Conservation (phyloP, 1,140 invertebrate species). For the Paraescarpia echinospica region DNA sequence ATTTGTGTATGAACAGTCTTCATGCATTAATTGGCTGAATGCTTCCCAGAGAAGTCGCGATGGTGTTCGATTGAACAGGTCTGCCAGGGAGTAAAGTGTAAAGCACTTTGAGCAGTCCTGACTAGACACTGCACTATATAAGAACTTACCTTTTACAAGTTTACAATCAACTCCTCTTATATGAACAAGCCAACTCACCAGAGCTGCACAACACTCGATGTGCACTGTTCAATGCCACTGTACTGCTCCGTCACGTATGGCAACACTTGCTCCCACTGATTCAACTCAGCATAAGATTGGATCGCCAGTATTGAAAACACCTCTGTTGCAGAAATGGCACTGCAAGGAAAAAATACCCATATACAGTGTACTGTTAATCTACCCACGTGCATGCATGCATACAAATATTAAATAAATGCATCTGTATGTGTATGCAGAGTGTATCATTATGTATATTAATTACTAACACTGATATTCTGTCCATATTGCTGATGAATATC, state of each 20-base stretch:
- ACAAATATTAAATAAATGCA: background rate
- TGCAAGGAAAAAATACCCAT: slow-evolving; percentile 1
- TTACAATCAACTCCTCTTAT: background rate
- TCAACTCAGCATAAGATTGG: slow-evolving; percentile 34
- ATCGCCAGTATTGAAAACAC: slow-evolving; percentile 22
- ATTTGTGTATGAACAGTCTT: no score
- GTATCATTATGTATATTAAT: no score
- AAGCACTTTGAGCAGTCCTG: no score
- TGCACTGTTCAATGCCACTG: slow-evolving; percentile 29
- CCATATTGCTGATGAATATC: no score
- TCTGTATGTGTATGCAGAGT: no score
- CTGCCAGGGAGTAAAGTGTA: no score
- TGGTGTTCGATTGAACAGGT: no score
- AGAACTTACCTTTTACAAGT: background rate
- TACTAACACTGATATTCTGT: no score
- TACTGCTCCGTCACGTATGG: slow-evolving; percentile 27
- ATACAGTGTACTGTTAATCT: background rate
- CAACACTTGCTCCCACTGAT: slow-evolving; percentile 30
- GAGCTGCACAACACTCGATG: slow-evolving; percentile 28
- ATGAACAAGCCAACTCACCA: slow-evolving; percentile 26
- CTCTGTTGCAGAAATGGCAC: slow-evolving; percentile 13
- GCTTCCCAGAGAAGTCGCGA: no score
- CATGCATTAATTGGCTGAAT: no score
- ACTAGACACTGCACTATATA: no score
- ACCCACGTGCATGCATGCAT: background rate